Percentiles rank a stretch among this genome's conserved stretches.
Conservation (phyloP, 2,888 invertebrate species). For the Mesoligia furuncula region DNA sequence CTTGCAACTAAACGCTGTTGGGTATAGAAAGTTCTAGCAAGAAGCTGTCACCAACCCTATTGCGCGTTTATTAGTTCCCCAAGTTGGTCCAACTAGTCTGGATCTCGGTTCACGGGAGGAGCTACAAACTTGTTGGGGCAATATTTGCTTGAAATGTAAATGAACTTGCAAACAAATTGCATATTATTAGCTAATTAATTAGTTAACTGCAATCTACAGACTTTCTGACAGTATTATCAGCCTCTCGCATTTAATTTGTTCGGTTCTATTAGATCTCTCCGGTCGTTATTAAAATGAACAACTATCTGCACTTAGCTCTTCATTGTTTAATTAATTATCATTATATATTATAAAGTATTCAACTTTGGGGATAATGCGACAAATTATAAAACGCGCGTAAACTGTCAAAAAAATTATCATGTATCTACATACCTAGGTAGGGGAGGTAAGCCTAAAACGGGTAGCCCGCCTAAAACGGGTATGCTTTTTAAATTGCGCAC, state of each 20-base stretch:
- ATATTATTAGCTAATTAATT: constrained; percentile 19
- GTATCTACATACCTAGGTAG: too few relatives aligned
- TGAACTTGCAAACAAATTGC: constrained; percentile 34
- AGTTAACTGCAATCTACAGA: neutral
- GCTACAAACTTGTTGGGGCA: constrained; percentile 26
- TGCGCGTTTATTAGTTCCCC: constrained; percentile 43
- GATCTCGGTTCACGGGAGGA: neutral
- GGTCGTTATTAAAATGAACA: neutral
- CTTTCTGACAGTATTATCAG: constrained; percentile 8
- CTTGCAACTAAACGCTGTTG: constrained; percentile 6
- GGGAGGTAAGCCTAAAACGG: too few relatives aligned
- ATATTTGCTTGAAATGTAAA: constrained; percentile 37
- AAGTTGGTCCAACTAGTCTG: constrained; percentile 38
- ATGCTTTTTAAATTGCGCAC: too few relatives aligned
- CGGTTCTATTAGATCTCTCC: neutral
- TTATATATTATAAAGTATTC: neutral
- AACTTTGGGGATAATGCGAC: neutral
- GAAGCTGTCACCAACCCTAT: constrained; percentile 45
- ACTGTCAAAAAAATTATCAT: too few relatives aligned
- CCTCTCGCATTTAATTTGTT: neutral
- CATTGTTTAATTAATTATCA: neutral
- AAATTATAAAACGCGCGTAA: neutral
- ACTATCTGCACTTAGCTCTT: neutral
- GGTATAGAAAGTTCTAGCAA: constrained; percentile 17
- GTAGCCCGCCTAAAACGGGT: too few relatives aligned